Evolutionary conservation across 2,888 invertebrate genomes (phyloP).

Genomic region (Cryptocheilus praepositus): DNA sequence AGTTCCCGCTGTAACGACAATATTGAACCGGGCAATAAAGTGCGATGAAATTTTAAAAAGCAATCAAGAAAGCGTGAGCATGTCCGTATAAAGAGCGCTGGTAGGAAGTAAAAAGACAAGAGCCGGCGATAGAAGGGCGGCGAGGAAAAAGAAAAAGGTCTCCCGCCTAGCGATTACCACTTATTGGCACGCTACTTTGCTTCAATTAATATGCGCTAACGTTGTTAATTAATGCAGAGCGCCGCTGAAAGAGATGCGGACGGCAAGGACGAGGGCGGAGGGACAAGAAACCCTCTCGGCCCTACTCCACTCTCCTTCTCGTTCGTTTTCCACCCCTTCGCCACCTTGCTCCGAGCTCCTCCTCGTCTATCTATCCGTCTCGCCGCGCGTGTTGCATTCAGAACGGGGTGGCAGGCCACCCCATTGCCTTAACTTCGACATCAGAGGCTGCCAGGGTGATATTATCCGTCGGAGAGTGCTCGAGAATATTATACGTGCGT

Average conservation of each 20-base stretch:
- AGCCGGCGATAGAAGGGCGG: background rate
- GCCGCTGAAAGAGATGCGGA: constrained; percentile 30
- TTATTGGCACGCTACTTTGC: constrained; percentile 54
- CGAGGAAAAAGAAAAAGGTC: constrained; percentile 37
- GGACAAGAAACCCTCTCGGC: constrained; percentile 29
- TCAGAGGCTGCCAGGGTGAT: constrained; percentile 62
- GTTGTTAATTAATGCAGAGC: constrained; percentile 66
- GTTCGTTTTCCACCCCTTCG: background rate
- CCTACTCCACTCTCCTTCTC: background rate
- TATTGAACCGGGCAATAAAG: no score
- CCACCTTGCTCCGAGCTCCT: no score
- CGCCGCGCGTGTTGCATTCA: constrained; percentile 33
- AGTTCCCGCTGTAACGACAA: no score
- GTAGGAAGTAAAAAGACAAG: background rate
- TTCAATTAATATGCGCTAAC: constrained; percentile 68
- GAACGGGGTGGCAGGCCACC: constrained; percentile 24
- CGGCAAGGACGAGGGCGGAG: constrained; percentile 1
- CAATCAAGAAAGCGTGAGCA: no score
- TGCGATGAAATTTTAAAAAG: no score
- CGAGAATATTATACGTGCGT: constrained; percentile 66
- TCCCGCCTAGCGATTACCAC: constrained; percentile 19
- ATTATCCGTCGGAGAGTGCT: constrained; percentile 70
- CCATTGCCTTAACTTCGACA: constrained; percentile 59
- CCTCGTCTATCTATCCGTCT: constrained; percentile 33
- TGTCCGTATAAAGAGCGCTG: background rate